phyloP scores from a whole-genome alignment of 2,113 vertebrate species.

The Nerophis ophidion region DNA sequence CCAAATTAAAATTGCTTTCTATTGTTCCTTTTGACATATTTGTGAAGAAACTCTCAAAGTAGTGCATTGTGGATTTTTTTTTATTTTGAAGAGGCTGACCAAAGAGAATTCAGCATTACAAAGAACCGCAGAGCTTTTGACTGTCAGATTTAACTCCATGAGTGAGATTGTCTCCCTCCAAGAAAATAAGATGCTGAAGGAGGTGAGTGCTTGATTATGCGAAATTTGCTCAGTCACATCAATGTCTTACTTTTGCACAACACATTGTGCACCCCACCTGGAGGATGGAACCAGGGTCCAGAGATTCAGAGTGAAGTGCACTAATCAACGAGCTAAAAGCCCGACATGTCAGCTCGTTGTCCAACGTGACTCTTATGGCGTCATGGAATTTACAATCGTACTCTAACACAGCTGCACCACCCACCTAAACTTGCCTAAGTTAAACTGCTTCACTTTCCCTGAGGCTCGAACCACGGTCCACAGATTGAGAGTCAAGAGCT shows the following conservation, averaged over 20 bases:
- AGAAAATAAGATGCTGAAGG: slow-evolving; percentile 64
- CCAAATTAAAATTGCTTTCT: slow-evolving; percentile 30
- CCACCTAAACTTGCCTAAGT: too few species aligned
- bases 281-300: too few species aligned
- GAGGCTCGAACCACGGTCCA: too few species aligned
- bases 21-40: slow-evolving; percentile 4
- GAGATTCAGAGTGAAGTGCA: too few species aligned
- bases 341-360: too few species aligned
- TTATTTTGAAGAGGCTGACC: slow-evolving; percentile 57
- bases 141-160: slow-evolving; percentile 66
- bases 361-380: too few species aligned
- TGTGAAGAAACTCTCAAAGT: background rate
- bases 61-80: slow-evolving; percentile 6
- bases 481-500: too few species aligned
- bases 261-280: background rate
- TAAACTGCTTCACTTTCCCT: too few species aligned
- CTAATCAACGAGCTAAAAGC: too few species aligned
- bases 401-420: too few species aligned
- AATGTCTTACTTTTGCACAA: background rate
- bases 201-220: slow-evolving; percentile 35
- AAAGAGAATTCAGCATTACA: slow-evolving; percentile 68
- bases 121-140: slow-evolving; percentile 67
- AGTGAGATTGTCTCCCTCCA: slow-evolving; percentile 72
- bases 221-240: background rate
- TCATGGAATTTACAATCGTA: too few species aligned